A percentile compares a stretch with the other conserved stretches of the same genome.
Evolutionary conservation across 2,113 vertebrate species (phyloP).

Genomic region (Steatornis caripensis): DNA sequence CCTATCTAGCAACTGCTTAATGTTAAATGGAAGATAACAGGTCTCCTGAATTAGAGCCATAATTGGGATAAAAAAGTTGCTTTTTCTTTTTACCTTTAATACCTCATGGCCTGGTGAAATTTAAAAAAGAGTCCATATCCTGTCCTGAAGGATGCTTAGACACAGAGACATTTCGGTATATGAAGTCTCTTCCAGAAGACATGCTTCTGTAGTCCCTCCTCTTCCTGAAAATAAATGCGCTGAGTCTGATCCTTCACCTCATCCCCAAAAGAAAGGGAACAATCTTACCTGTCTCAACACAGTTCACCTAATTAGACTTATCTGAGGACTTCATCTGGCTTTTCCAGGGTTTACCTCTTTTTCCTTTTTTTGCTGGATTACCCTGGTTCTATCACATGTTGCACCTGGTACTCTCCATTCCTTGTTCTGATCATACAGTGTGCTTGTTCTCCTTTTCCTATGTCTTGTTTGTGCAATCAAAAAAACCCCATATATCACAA

Average conservation of each 20-base stretch:
- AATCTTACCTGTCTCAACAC: background rate
- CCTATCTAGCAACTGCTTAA: background rate
- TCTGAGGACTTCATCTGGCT: background rate
- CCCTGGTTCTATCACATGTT: rapidly evolving
- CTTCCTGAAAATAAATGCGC: background rate
- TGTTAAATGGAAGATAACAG: background rate
- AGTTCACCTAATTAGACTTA: background rate
- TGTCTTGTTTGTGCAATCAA: background rate
- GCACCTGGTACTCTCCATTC: background rate
- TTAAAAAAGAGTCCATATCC: background rate
- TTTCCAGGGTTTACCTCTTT: background rate
- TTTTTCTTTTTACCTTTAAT: background rate
- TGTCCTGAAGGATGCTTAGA: background rate
- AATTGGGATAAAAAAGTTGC: background rate
- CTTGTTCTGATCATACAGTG: background rate
- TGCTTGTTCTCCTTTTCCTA: background rate
- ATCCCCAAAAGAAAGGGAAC: background rate
- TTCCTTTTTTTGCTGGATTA: background rate
- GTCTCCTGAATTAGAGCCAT: background rate
- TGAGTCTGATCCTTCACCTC: background rate
- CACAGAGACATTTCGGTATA: background rate
- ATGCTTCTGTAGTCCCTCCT: background rate
- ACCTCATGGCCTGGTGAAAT: background rate
- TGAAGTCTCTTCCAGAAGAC: background rate
- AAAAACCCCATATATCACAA: too few species aligned